Percentiles rank a stretch among this genome's conserved stretches.
These are phyloP conservation scores for Drosophila heteroneura DNA, from an alignment of 2,888 invertebrate genomes.

Conservation along the genomic window DNA sequence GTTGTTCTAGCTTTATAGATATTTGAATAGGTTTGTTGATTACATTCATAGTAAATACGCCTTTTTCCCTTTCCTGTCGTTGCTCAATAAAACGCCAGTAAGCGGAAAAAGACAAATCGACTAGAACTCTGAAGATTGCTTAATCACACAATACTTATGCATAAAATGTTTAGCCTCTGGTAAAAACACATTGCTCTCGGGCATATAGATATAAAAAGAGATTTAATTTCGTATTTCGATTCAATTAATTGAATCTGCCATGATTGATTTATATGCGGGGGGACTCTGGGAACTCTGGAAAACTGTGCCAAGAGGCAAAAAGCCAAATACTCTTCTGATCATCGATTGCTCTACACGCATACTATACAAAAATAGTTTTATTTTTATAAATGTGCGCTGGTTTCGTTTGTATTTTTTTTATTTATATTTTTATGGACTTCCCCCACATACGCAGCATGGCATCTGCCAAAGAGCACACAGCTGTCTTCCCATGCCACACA, in stretches of 20 bases:
- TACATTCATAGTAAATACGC: slow-evolving; percentile 84
- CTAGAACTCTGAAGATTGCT: slow-evolving; percentile 73
- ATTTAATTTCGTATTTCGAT: slow-evolving; percentile 40
- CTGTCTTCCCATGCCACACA: slow-evolving; percentile 69
- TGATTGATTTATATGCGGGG: slow-evolving; percentile 71
- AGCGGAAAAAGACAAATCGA: slow-evolving; percentile 86
- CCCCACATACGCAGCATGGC: slow-evolving; percentile 72
- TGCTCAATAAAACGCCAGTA: slow-evolving; percentile 85
- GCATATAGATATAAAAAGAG: slow-evolving; percentile 6
- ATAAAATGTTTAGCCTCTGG: slow-evolving; percentile 9
- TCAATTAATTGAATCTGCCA: slow-evolving; percentile 72
- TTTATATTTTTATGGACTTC: slow-evolving; percentile 73
- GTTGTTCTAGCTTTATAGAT: not conserved
- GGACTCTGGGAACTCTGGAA: slow-evolving; percentile 69
- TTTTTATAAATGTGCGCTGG: slow-evolving; percentile 78
- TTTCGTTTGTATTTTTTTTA: slow-evolving; percentile 55
- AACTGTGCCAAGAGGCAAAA: slow-evolving; percentile 71
- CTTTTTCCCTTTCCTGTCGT: slow-evolving; percentile 86
- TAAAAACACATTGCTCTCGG: slow-evolving; percentile 55
- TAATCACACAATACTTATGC: slow-evolving; percentile 11
- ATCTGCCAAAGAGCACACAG: slow-evolving; percentile 74
- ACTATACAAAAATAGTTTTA: slow-evolving; percentile 73
- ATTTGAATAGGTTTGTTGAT: slow-evolving; percentile 49
- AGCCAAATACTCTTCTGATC: slow-evolving; percentile 38
- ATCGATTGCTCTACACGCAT: slow-evolving; percentile 61